Percentiles rank a stretch among this genome's conserved stretches.
Conservation (phyloP, 1,140 invertebrate genomes). For the Panagrolaimus sp. region DNA sequence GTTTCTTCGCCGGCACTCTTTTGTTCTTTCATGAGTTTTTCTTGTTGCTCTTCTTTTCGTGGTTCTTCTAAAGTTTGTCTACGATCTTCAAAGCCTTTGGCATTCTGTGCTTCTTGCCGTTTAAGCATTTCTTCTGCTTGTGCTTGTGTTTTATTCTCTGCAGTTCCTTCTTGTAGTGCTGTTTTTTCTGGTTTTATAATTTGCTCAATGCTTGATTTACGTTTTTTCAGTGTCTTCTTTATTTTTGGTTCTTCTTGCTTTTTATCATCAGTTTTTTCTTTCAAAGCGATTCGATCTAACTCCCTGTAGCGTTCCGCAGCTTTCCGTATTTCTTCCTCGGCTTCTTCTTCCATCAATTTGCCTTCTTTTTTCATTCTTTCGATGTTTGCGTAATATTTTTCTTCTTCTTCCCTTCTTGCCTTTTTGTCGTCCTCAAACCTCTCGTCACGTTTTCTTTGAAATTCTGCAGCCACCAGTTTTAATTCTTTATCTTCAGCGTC, state of each 20-base stretch:
- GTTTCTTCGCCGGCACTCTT: no score
- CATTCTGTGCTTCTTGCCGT: no score
- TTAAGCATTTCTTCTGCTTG: no score
- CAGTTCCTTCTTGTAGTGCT: no score
- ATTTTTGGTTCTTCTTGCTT: neutral
- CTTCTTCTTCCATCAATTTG: slow-evolving; percentile 1
- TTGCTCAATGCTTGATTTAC: no score
- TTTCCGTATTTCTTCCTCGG: neutral
- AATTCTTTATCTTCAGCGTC: neutral
- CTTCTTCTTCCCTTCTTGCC: neutral
- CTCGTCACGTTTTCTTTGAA: neutral
- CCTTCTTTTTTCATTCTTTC: neutral
- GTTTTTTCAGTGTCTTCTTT: neutral
- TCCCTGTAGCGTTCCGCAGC: neutral
- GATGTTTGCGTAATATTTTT: neutral
- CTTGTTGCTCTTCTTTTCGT: no score
- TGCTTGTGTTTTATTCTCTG: no score
- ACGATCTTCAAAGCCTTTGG: no score
- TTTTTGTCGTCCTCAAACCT: neutral
- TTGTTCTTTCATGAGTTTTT: no score
- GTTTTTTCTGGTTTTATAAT: no score
- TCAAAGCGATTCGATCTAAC: neutral
- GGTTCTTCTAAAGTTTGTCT: no score
- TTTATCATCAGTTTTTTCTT: neutral
- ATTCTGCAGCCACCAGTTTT: neutral